Base-by-base conservation (phyloP, 2,113 vertebrate species). In the Lophura nycthemera region DNA sequence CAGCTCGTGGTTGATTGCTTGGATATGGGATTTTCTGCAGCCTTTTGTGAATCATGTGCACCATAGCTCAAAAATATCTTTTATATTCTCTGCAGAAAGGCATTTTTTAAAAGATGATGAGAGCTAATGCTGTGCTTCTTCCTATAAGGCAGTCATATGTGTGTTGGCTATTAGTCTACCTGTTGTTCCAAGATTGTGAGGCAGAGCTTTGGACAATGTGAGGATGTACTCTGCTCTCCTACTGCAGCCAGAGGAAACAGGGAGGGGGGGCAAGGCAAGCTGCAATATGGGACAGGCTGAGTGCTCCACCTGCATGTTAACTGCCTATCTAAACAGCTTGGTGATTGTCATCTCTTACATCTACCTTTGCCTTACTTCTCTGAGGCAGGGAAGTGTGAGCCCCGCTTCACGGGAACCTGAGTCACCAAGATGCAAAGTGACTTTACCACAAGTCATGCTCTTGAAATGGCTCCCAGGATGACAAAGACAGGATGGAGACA, bases 61-160 rank as follows among this genome's bases (percentile, higher is more conserved):
- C 14, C 11, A 0, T 0, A 15, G 14, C 13, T 32, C 56, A 36
- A 56, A 38, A 7, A 1, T 1, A 6, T 3, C 3, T n/a, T 74
- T 70, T 59, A 48, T 3, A 0, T 16, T 6, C 17, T 47, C 10
- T 30, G 9, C 14, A 30, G 36, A 72, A 40, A 71, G 60, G 25
- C 1, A 6, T 21, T 86, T 50, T 54, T 45, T 89, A 59, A 42
- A 14, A 19, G 36, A 54, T 7, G 30, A 18, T 50, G n/a, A 34
- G 63, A 83, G 19, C 6, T 40, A 20, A 52, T 38, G 15, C 34
- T 20, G 34, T 29, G 13, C 4, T 45, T n/a, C 50, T 27, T 54
- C 40, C 21, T 42, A 32, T 0, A 3, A 81, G 42, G 17, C n/a
- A 61, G n/a, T 4, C 5, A 9, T 30, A 17, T 1, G 0, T 9